A percentile compares a stretch with the other conserved stretches of the same genome.
Evolutionary conservation across 2,888 invertebrate species (phyloP).

Genomic region (Drosophila buzzatii): DNA sequence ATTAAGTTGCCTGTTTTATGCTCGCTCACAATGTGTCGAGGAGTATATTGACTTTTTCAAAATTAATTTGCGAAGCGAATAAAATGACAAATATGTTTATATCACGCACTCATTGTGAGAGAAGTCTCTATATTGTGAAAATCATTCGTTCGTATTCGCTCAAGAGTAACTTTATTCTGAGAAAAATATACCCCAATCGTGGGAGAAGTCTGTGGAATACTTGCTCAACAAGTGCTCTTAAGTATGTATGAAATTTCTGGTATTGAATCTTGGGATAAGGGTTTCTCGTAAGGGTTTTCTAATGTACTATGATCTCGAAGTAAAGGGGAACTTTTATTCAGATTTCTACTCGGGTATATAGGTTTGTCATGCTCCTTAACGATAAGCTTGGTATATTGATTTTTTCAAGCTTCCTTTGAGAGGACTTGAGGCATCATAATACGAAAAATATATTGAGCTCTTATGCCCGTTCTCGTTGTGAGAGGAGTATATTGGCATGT

Average conservation of each 20-base stretch:
- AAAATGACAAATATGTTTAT: neutral
- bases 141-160: no score
- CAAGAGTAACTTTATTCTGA: no score
- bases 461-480: neutral
- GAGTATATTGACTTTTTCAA: neutral
- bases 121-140: neutral
- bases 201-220: no score
- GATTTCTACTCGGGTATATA: no score
- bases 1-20: slow-evolving; percentile 56
- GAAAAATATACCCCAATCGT: no score
- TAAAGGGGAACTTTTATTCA: no score
- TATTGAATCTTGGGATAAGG: no score
- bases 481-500: neutral
- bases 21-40: neutral
- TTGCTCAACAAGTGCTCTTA: no score
- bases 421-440: neutral
- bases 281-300: no score
- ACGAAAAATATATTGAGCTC: no score
- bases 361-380: neutral
- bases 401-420: neutral
- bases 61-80: neutral
- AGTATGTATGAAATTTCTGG: no score
- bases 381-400: neutral
- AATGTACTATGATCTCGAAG: no score
- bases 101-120: neutral